These are phyloP conservation scores for Drosophila neonasuta DNA, from an alignment of 2,888 invertebrate genomes.

Conservation along the genomic window DNA sequence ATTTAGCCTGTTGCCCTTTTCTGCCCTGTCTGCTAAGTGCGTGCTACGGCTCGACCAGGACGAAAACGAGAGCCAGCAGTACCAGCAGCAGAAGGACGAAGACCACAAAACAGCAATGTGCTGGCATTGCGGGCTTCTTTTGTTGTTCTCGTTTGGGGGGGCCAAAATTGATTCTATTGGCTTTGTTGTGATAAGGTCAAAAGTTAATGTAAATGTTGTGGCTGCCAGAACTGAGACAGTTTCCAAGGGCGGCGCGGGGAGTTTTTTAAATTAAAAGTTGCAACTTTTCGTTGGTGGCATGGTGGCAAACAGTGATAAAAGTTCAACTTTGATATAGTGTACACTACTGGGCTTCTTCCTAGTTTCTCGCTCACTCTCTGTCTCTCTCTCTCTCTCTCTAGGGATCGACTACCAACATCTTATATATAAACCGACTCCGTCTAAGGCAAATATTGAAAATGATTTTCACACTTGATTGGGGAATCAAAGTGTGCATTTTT, in stretches of 20 bases:
- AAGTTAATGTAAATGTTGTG: constrained; percentile 77
- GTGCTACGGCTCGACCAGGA: constrained; percentile 24
- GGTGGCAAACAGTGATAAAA: constrained; percentile 56
- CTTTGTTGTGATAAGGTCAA: constrained; percentile 74
- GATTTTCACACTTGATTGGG: constrained; percentile 1
- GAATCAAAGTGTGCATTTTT: constrained; percentile 20
- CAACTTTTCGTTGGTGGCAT: constrained; percentile 54
- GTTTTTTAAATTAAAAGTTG: constrained; percentile 64
- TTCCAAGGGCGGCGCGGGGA: constrained; percentile 20
- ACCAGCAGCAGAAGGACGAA: constrained; percentile 1
- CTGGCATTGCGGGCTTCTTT: constrained; percentile 24
- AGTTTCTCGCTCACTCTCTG: background rate
- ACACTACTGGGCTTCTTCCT: constrained; percentile 2
- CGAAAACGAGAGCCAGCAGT: background rate
- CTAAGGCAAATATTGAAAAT: background rate
- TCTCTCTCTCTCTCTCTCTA: no score
- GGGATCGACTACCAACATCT: background rate
- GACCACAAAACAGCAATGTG: constrained; percentile 38
- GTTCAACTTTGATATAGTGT: constrained; percentile 38
- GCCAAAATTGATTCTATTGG: constrained; percentile 73
- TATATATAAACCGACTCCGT: background rate
- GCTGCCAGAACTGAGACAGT: constrained; percentile 62
- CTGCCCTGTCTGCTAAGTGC: constrained; percentile 17
- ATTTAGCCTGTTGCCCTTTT: constrained; percentile 10
- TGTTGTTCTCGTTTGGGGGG: constrained; percentile 33